phyloP scores from a whole-genome alignment of 2,113 vertebrate species.

The Columba livia region DNA sequence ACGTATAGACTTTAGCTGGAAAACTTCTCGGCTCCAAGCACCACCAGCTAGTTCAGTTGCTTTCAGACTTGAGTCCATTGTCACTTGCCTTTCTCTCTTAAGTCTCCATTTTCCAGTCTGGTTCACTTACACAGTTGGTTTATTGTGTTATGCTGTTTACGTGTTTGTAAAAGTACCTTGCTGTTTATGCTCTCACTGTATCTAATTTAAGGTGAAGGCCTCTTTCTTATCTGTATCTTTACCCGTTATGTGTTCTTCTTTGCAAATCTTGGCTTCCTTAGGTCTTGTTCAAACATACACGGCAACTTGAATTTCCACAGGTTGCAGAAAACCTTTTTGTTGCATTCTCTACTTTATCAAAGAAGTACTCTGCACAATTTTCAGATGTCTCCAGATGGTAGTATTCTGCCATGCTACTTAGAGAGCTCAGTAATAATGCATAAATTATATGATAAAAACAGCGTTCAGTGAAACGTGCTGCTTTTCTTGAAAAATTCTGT shows the following conservation, averaged over 20 bases:
- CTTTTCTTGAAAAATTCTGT: neutral
- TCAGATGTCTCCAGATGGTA: neutral
- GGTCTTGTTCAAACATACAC: neutral
- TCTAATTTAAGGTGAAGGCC: neutral
- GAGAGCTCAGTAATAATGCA: neutral
- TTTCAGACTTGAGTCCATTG: neutral
- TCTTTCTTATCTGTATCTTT: neutral
- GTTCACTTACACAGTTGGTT: neutral
- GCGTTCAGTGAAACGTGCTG: neutral
- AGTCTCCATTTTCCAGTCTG: fast-evolving
- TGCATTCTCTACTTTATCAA: neutral
- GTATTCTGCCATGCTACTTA: neutral
- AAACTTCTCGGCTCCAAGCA: neutral
- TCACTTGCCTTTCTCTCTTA: neutral
- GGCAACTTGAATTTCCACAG: neutral
- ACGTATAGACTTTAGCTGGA: neutral
- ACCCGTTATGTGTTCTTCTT: neutral
- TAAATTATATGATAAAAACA: neutral
- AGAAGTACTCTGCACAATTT: neutral
- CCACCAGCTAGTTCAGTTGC: neutral
- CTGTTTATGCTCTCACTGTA: neutral
- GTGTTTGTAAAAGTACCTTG: neutral
- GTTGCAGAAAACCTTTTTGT: neutral
- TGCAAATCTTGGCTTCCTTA: neutral
- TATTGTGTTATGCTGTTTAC: neutral